Percentiles rank a stretch among this genome's conserved stretches.
Evolutionary conservation across 2,113 vertebrate genomes (phyloP).

Genomic region (Clarias batrachus): DNA sequence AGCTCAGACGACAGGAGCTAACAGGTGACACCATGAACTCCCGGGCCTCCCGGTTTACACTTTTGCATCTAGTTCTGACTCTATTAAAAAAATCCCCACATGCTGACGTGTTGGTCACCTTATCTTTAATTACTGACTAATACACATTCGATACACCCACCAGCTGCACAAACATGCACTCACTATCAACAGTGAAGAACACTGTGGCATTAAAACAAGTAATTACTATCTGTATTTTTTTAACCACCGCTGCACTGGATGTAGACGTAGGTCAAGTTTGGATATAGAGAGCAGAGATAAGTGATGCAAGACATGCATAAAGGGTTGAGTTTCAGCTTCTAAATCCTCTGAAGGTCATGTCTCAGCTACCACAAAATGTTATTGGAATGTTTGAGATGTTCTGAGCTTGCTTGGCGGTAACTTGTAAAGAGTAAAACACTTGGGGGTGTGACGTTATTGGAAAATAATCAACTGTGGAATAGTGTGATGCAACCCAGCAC

Average conservation of each 20-base stretch:
- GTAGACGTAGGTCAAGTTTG: too few species aligned
- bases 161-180: not conserved
- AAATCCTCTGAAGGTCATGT: not conserved
- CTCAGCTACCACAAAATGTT: not conserved
- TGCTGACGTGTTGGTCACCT: constrained; percentile 12
- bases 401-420: not conserved
- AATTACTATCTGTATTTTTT: not conserved
- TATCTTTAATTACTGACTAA: not conserved
- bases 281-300: not conserved
- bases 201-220: not conserved
- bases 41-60: not conserved
- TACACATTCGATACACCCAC: not conserved
- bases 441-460: not conserved
- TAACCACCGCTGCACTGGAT: not conserved
- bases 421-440: not conserved
- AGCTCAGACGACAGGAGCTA: constrained; percentile 62
- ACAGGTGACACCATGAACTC: constrained; percentile 58
- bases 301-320: not conserved
- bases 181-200: not conserved
- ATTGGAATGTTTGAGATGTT: not conserved
- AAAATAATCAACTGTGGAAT: not conserved
- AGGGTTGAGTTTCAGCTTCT: not conserved
- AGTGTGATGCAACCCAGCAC: not conserved
- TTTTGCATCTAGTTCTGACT: not conserved
- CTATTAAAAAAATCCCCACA: constrained; percentile 25